Evolutionary conservation across 2,888 invertebrate genomes (phyloP), one percentile per base, ranked within the genome.

Genomic region (Melinaea menophilus): DNA sequence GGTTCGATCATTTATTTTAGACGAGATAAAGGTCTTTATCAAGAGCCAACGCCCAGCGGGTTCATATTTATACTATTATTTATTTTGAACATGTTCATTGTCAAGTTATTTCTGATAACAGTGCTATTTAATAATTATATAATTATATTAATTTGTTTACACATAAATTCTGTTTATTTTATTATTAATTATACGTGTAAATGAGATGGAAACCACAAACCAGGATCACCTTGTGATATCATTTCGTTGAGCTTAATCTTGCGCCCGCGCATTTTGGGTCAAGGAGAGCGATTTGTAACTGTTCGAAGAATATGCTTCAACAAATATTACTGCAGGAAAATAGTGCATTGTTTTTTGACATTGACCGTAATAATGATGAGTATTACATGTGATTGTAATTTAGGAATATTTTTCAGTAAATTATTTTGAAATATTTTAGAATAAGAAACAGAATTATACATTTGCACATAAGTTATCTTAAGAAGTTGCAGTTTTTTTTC

Each of bases 221-320:
- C 60, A 59, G 61, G 51, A 60, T 64, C 62, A 68, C 66, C 70
- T 69, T 66, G 69, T 63, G 65, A 59, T 63, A 59, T 66, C 55
- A 62, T 67, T 64, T 58, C 61, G 13, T 12, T 0, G 62, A 64
- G 70, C 64, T 68, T 62, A 64, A 70, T 63, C 63, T 68, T 60
- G 65, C 63, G 63, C 69, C 59, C 56, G 59, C 56, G 61, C 58
- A 55, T 67, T 72, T 68, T 67, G 58, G 73, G 73, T 69, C 71
- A 72, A 68, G 73, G 72, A 61, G 65, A 64, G 46, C 47, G 47
- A 60, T 69, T 65, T 69, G 65, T 65, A 62, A 66, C 64, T 57
- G 61, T 67, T 66, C 68, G 62, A 60, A 67, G 70, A 70, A 72
- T 64, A 56, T 55, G 33, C 57, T 60, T 51, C 61, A 47, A 59